A percentile compares a stretch with the other conserved stretches of the same genome.
Conservation (phyloP, 1,140 invertebrate genomes). For the Zaprionus gabonicus region DNA sequence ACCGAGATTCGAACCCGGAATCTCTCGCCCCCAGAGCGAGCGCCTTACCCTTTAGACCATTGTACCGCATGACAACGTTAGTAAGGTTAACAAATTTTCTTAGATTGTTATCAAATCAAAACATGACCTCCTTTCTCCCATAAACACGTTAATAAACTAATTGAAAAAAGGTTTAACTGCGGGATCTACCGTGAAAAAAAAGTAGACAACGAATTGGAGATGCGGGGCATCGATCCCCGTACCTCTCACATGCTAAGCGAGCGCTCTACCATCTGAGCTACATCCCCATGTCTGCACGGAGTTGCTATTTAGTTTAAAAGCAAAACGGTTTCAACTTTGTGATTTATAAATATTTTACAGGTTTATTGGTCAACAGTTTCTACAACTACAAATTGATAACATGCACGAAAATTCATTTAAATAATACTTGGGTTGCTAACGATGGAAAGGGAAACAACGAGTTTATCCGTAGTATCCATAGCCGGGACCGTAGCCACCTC, state of each 20-base stretch:
- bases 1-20: constrained; percentile 91
- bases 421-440: constrained; percentile 34
- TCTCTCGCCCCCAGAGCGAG: too few species aligned
- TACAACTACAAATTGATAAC: constrained; percentile 31
- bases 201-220: not conserved
- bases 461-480: constrained; percentile 36
- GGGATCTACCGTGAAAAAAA: not conserved
- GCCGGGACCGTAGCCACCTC: constrained; percentile 53
- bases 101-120: constrained; percentile 91
- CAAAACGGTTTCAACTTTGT: not conserved
- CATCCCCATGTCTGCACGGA: constrained; percentile 51
- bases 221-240: constrained; percentile 91
- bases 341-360: not conserved
- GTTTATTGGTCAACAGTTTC: constrained; percentile 44
- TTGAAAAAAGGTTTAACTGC: too few species aligned
- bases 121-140: constrained; percentile 68
- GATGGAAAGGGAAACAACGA: not conserved
- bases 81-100: too few species aligned
- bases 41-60: too few species aligned
- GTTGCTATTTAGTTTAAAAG: not conserved
- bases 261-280: constrained; percentile 92
- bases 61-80: too few species aligned
- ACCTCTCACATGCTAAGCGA: constrained; percentile 94
- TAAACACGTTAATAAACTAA: too few species aligned
- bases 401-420: constrained; percentile 17